Conservation (phyloP, 2,797 vertebrate species). For the Sandelia bainsii region DNA sequence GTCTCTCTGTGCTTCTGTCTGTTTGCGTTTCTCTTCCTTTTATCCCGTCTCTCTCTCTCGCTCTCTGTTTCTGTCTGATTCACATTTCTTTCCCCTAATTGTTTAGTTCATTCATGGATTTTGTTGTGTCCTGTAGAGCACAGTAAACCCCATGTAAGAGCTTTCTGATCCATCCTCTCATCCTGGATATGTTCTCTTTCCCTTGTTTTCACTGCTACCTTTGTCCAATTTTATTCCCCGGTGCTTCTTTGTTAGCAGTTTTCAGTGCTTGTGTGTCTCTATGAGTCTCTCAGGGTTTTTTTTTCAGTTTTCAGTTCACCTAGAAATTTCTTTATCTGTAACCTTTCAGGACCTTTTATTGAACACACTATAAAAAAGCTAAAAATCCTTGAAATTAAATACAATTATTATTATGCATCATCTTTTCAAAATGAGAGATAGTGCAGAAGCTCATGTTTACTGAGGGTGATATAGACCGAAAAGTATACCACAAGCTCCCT, state of each 20-base stretch:
- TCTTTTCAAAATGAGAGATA: not conserved
- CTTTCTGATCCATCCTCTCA: conserved; percentile 51
- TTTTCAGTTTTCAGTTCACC: not conserved
- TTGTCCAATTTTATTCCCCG: conserved; percentile 14
- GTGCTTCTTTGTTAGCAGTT: conserved; percentile 1
- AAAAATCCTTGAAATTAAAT: not conserved
- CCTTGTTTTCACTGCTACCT: conserved; percentile 4
- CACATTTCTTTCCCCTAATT: conserved; percentile 47
- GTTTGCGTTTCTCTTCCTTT: conserved; percentile 24
- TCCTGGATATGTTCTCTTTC: conserved; percentile 35
- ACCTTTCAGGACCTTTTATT: not conserved
- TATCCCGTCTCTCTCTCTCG: not conserved
- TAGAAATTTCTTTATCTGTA: not conserved
- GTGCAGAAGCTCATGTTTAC: not conserved
- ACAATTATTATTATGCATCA: not conserved
- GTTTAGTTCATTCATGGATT: conserved; percentile 52
- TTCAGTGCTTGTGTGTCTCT: not conserved
- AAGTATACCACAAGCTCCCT: too few species aligned
- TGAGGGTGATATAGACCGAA: not conserved
- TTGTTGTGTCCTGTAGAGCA: conserved; percentile 36
- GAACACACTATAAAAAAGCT: not conserved
- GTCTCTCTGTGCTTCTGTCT: conserved; percentile 24
- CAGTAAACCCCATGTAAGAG: conserved; percentile 37
- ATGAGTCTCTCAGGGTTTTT: not conserved
- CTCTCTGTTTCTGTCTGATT: conserved; percentile 33